Conservation (phyloP, 1,140 invertebrate species). For the Brachionus manjavacas region DNA sequence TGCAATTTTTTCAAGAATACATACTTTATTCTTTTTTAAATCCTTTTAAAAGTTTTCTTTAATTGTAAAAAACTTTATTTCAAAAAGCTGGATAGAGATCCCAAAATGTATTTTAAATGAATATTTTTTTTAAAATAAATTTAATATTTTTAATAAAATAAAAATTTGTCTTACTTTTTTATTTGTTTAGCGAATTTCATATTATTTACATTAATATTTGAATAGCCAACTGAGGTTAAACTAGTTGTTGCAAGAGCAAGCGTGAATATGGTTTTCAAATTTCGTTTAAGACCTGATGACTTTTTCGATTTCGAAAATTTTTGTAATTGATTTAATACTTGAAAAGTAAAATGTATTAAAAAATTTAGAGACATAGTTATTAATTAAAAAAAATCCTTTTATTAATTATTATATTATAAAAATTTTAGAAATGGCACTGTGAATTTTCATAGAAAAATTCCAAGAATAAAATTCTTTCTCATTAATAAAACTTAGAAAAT, state of each 20-base stretch:
- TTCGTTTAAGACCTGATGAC: constrained; percentile 16
- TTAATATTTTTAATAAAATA: too few relatives aligned
- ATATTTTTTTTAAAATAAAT: too few relatives aligned
- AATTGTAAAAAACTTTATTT: too few relatives aligned
- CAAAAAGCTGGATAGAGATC: too few relatives aligned
- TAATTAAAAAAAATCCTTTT: neutral
- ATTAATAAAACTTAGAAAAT: too few relatives aligned
- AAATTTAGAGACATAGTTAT: neutral
- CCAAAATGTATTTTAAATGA: neutral
- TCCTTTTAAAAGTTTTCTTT: too few relatives aligned
- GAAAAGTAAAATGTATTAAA: neutral
- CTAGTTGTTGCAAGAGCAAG: constrained; percentile 4
- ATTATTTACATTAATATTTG: constrained; percentile 25
- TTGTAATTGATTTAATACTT: constrained; percentile 22
- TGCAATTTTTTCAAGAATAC: too few relatives aligned
- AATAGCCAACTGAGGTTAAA: neutral
- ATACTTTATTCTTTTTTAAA: too few relatives aligned
- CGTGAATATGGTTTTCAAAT: constrained; percentile 32
- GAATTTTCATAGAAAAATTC: too few relatives aligned
- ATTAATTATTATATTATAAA: too few relatives aligned
- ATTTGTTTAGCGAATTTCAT: constrained; percentile 40
- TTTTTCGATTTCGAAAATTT: constrained; percentile 37
- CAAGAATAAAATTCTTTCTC: too few relatives aligned
- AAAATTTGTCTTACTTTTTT: neutral
- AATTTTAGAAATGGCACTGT: too few relatives aligned